phyloP scores from a whole-genome alignment of 2,888 invertebrate genomes.

The Colletes collaris region DNA sequence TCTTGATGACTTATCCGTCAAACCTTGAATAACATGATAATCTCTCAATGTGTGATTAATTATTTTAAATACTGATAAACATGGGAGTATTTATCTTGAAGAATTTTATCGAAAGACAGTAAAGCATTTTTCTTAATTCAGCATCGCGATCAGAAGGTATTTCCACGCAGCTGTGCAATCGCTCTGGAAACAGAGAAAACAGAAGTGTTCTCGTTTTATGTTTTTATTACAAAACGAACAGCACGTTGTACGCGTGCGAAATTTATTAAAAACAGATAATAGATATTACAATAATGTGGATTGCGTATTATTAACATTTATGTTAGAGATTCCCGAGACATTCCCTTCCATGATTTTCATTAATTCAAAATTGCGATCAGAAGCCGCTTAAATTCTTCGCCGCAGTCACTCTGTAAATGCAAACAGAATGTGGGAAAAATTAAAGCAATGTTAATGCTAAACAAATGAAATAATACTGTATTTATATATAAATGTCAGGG shows the following conservation, averaged over 20 bases:
- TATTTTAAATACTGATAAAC: neutral
- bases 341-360: constrained; percentile 62
- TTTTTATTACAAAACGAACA: constrained; percentile 12
- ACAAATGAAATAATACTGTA: constrained; percentile 30
- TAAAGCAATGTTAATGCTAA: constrained; percentile 48
- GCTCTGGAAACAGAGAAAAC: constrained; percentile 76
- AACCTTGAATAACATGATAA: too few relatives aligned
- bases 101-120: neutral
- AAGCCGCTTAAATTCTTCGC: constrained; percentile 80
- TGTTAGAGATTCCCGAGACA: constrained; percentile 51
- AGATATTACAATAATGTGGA: constrained; percentile 53
- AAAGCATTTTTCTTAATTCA: constrained; percentile 72
- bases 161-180: constrained; percentile 78
- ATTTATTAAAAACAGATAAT: constrained; percentile 62
- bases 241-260: constrained; percentile 43
- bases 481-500: constrained; percentile 25
- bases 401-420: constrained; percentile 81
- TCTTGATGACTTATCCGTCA: too few relatives aligned
- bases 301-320: constrained; percentile 61
- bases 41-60: neutral
- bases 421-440: constrained; percentile 64
- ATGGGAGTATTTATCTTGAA: constrained; percentile 21
- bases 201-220: constrained; percentile 35
- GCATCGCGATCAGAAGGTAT: constrained; percentile 80
- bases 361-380: constrained; percentile 80